Percentiles rank a stretch among this genome's conserved stretches.
phyloP scores from a whole-genome alignment of 2,113 vertebrate genomes.

The Channa argus region DNA sequence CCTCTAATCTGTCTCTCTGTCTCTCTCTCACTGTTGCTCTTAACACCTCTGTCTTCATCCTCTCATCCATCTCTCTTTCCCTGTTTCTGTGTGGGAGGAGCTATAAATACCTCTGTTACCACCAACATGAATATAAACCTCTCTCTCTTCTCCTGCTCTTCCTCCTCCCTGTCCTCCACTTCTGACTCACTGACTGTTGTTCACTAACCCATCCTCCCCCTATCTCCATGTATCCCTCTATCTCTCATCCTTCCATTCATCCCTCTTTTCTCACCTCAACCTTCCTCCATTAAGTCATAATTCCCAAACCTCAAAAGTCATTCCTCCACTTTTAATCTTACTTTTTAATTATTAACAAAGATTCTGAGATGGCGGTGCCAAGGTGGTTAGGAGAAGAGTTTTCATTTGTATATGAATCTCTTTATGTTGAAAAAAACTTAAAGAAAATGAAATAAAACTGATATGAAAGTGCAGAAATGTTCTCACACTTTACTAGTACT shows the following conservation, averaged over 20 bases:
- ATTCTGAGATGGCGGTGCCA: neutral
- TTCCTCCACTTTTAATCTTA: neutral
- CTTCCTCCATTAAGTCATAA: slow-evolving; percentile 1
- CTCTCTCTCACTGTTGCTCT: slow-evolving; percentile 36
- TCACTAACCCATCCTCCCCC: slow-evolving; percentile 47
- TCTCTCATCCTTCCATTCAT: neutral
- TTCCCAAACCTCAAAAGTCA: neutral
- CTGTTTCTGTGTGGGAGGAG: slow-evolving; percentile 73
- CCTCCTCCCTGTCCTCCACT: slow-evolving; percentile 52
- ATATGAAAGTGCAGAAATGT: neutral
- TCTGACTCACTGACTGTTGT: slow-evolving; percentile 71
- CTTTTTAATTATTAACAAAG: neutral
- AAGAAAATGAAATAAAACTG: too few species aligned
- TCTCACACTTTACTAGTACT: neutral
- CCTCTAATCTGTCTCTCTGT: slow-evolving; percentile 45
- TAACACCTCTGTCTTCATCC: slow-evolving; percentile 24
- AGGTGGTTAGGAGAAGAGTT: too few species aligned
- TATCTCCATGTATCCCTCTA: slow-evolving; percentile 4
- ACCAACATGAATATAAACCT: slow-evolving; percentile 77
- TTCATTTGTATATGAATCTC: neutral
- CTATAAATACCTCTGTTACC: slow-evolving; percentile 81
- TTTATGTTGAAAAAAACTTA: neutral
- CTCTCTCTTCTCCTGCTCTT: slow-evolving; percentile 65
- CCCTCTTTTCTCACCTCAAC: slow-evolving; percentile 44
- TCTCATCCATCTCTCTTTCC: slow-evolving; percentile 11